Evolutionary conservation across 1,140 invertebrate genomes (phyloP).

Genomic region (Oreohelix idahoensis): DNA sequence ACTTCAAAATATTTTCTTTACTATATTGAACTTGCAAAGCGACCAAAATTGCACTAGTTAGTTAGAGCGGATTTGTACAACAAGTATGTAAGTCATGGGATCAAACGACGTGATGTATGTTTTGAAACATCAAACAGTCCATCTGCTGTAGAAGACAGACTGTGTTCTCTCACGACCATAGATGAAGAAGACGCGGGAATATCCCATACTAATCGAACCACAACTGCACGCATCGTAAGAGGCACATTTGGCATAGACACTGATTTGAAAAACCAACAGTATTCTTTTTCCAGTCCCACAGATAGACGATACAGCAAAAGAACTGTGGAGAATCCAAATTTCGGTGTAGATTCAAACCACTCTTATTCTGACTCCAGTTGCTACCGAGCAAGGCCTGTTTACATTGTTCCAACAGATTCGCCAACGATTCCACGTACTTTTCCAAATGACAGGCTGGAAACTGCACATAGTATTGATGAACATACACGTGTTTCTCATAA

Average conservation of each 20-base stretch:
- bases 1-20: not conserved
- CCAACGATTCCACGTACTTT: not conserved
- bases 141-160: conserved; percentile 17
- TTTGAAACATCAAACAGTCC: not conserved
- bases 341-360: not conserved
- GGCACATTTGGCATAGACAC: not conserved
- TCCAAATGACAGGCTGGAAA: not conserved
- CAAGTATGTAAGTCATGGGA: not conserved
- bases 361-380: not conserved
- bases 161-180: conserved; percentile 24
- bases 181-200: conserved; percentile 15
- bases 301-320: not conserved
- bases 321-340: conserved; percentile 1
- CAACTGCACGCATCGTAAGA: not conserved
- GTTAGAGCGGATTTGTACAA: not conserved
- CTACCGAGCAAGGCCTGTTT: conserved; percentile 20
- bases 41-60: not conserved
- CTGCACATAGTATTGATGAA: not conserved
- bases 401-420: not conserved
- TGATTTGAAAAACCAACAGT: not conserved
- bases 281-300: not conserved
- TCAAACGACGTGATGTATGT: not conserved
- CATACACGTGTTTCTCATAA: not conserved
- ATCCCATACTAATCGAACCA: not conserved
- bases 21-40: not conserved